Evolutionary conservation across 2,797 vertebrate species (phyloP), one percentile per base, ranked within the genome.

Genomic region (Clarias pachynema): DNA sequence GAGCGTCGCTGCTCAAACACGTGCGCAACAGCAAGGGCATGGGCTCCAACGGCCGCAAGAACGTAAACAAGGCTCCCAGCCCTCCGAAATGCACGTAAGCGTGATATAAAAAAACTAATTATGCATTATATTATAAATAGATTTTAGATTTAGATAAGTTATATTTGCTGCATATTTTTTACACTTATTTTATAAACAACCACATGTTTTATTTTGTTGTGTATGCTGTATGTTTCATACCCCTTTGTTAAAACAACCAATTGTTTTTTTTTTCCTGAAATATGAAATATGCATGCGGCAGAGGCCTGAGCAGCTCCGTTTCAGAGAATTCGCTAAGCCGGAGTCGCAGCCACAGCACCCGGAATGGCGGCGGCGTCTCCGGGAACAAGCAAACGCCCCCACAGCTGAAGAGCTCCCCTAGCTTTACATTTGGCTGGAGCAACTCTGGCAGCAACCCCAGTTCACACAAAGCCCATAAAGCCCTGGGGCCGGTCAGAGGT

Each of bases 1-100:
- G 97, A 0, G 97, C 98, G 73, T 98, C 97, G 95, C 96, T 98
- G 95, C 96, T 99, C 82, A 97, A 95, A 87, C 96, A 98, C 0
- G 96, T 99, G 83, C 96, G 98, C 57, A 96, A 96, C 93, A 96
- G 93, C 91, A 96, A 95, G 84, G 94, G 95, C 4, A 59, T 92
- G n/a, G 44, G 83, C 49, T 65, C 91, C 1, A 89, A 90, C 89
- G 81, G n/a, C 9, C 93, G 94, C 81, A 92, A 93, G 86, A 95
- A 93, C 81, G 90, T 93, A 29, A 85, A 92, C 74, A 91, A 93
- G 78, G 65, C 72, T 63, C 31, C 75, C 53, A 86, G 81, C n/a
- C 84, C 84, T 0, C 86, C 88, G 0, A 89, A 88, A 59, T 91
- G 87, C 88, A 94, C 87, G 98, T 99, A 95, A 93, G 97, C 86